These are phyloP conservation scores for Lepidostoma basale DNA, from an alignment of 1,140 invertebrate genomes.

Conservation along the genomic window DNA sequence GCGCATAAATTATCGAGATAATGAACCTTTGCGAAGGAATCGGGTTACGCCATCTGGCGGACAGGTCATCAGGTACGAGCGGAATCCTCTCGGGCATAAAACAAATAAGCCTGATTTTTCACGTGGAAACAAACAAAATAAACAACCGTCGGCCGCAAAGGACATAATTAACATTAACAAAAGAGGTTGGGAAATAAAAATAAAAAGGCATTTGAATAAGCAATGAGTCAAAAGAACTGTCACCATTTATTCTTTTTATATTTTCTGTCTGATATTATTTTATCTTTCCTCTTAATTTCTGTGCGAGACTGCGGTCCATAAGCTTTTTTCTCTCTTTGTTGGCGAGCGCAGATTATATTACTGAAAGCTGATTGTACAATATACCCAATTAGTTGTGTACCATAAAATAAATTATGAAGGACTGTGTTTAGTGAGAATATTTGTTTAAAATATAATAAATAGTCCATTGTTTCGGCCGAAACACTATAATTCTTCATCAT, in stretches of 20 bases:
- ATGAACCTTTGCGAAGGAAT: slow-evolving; percentile 11
- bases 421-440: too few relatives aligned
- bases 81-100: slow-evolving; percentile 3
- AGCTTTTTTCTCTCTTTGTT: too few relatives aligned
- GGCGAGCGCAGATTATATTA: too few relatives aligned
- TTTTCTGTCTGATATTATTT: too few relatives aligned
- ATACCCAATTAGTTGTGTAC: too few relatives aligned
- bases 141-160: slow-evolving; percentile 19
- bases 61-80: slow-evolving; percentile 13
- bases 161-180: slow-evolving; percentile 36
- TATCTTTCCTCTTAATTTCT: too few relatives aligned
- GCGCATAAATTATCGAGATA: slow-evolving; percentile 21
- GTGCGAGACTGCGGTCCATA: too few relatives aligned
- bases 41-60: slow-evolving; percentile 24
- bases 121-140: slow-evolving; percentile 27
- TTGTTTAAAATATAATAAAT: too few relatives aligned
- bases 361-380: too few relatives aligned
- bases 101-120: slow-evolving; percentile 33
- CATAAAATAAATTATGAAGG: too few relatives aligned
- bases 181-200: slow-evolving; percentile 12
- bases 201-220: slow-evolving; percentile 19
- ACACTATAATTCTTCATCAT: too few relatives aligned
- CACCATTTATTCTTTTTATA: slow-evolving; percentile 5
- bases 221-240: slow-evolving; percentile 23
- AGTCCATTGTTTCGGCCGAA: too few relatives aligned